These are phyloP conservation scores for Crematogaster levior DNA, from an alignment of 2,888 invertebrate species.

Conservation along the genomic window DNA sequence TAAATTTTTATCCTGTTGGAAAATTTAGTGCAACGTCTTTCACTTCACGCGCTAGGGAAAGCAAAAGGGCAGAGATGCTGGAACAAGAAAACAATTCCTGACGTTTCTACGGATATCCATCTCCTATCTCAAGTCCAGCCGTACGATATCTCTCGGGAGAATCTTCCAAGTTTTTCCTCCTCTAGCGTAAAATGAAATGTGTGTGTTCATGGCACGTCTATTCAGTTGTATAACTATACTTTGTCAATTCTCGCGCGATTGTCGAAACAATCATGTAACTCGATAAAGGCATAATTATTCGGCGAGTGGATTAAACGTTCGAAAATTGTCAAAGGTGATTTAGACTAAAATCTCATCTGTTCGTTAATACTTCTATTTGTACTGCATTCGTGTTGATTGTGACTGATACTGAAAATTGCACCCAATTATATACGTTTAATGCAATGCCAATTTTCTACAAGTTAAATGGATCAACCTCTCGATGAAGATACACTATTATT, in stretches of 20 bases:
- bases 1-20: slow-evolving; percentile 29
- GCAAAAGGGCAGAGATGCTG: background rate
- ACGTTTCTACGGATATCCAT: slow-evolving; percentile 44
- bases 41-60: background rate
- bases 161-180: slow-evolving; percentile 21
- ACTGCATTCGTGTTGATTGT: slow-evolving; percentile 11
- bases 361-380: slow-evolving; percentile 38
- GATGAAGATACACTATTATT: background rate
- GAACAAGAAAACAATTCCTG: slow-evolving; percentile 33
- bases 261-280: slow-evolving; percentile 27
- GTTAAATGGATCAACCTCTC: slow-evolving; percentile 6
- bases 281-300: slow-evolving; percentile 25
- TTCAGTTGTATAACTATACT: slow-evolving; percentile 32
- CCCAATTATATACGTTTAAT: background rate
- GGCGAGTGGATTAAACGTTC: background rate
- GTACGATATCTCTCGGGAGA: slow-evolving; percentile 25
- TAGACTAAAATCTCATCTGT: slow-evolving; percentile 14
- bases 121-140: slow-evolving; percentile 30
- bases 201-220: slow-evolving; percentile 21
- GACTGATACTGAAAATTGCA: slow-evolving; percentile 23
- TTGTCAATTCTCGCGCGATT: slow-evolving; percentile 41
- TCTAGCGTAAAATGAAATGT: slow-evolving; percentile 24
- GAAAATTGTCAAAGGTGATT: slow-evolving; percentile 41
- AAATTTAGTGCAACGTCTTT: slow-evolving; percentile 36
- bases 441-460: slow-evolving; percentile 17